Base-by-base conservation (phyloP, 2,888 invertebrate species). In the Barypeithes pellucidus region DNA sequence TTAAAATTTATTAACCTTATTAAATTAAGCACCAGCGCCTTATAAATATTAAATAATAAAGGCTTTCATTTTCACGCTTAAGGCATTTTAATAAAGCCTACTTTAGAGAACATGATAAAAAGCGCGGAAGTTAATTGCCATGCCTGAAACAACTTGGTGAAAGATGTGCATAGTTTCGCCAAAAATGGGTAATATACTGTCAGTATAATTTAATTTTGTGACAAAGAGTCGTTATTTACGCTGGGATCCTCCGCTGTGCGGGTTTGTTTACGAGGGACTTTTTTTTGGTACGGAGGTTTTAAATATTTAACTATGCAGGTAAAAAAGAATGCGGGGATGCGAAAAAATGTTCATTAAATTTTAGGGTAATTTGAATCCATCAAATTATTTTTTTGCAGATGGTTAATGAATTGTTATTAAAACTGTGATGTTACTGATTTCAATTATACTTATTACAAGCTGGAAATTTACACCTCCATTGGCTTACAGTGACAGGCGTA, bases 121-220 rank as follows among this genome's bases (percentile, higher is more conserved):
- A 57, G 54, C 54, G 54, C 18, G 54, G 54, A 57, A 57, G 54
- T 57, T 33, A 57, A 57, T 57, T 57, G 54, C 54, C 54, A 14
- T 33, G 54, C 33, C 54, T 57, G 54, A 57, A 57, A 57, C 54
- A 57, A 57, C 16, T 67, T 67, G 36, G 67, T 43, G 67, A 59
- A 54, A 67, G 67, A 67, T 67, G 67, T 45, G 67, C 67, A 67
- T 57, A 67, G 67, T 67, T 67, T 67, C 57, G 29, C 36, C 59
- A 59, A 59, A 57, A 59, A 67, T 59, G 67, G 67, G 59, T 67
- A 59, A 67, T 67, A 67, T 52, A 45, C 67, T 59, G 67, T 54
- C 39, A 45, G 57, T 59, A 67, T 67, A 67, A 67, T 67, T 67
- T 67, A 67, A 67, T 67, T 63, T 57, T 36, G 67, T 59, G 67